Base-by-base conservation (phyloP, 2,113 vertebrate genomes). In the Dicentrarchus labrax region DNA sequence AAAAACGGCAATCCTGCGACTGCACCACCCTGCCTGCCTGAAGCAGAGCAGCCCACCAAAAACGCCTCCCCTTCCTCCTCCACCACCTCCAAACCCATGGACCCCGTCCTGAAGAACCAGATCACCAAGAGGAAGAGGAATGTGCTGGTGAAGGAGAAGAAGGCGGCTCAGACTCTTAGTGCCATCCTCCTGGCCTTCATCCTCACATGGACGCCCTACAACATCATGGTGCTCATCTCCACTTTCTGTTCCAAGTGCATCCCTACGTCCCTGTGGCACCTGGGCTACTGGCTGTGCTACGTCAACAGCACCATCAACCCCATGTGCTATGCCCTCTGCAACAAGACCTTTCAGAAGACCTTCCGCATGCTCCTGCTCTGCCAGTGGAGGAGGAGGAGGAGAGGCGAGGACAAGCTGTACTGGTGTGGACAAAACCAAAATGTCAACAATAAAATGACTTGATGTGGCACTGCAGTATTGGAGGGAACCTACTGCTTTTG, bases 261-360 rank as follows among this genome's bases (percentile, higher is more conserved):
- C 86, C 98, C 98, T 0, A 70, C 93, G 65, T 96, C 96, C 11
- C 93, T 99, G n/a, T 99, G 98, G 98, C 97, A 99, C 90, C 92
- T 99, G 91, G 98, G 98, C 62, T 99, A 99, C 73, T 99, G 98
- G 98, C 90, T 99, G 5, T 99, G 98, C 91, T 99, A 99, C 5
- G 98, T 99, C 83, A 99, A 99, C 86, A 99, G 98, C 94, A 99
- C 98, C 15, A 95, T 99, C 88, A 99, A 99, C 91, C 98, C 98
- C 50, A 99, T 99, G 83, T 99, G 98, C 93, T 99, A 99, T 6
- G 98, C 98, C n/a, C 96, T 99, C 80, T 99, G 98, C 94, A 99
- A 99, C 96, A 99, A 97, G 95, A 99, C 97, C 80, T 99, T 99
- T 89, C 96, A 98, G 93, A 99, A 99, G 93, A 99, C 98, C 78